Percentiles rank a stretch among this genome's conserved stretches.
Evolutionary conservation across 2,113 vertebrate species (phyloP).

Genomic region (Muntiacus reevesi): DNA sequence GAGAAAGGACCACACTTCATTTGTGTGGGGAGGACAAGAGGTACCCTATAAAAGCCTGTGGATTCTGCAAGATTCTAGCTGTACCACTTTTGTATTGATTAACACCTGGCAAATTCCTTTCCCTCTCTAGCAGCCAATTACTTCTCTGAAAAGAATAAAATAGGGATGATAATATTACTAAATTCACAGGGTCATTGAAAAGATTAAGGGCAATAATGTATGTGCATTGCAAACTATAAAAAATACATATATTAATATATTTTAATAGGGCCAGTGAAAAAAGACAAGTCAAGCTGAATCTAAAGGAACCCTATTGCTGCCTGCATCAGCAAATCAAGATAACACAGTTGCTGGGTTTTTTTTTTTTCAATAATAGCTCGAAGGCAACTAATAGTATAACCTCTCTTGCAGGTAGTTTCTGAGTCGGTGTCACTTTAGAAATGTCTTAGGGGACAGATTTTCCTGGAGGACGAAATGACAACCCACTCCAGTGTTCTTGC

Average conservation of each 20-base stretch:
- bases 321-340: slow-evolving; percentile 15
- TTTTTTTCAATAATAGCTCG: neutral
- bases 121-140: neutral
- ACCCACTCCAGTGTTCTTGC: neutral
- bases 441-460: neutral
- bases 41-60: neutral
- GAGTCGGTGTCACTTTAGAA: neutral
- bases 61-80: neutral
- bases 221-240: neutral
- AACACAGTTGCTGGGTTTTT: neutral
- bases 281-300: neutral
- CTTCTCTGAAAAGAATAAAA: neutral
- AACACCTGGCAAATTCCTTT: neutral
- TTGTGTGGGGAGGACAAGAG: neutral
- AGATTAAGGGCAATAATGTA: neutral
- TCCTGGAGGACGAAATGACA: neutral
- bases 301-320: neutral
- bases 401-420: neutral
- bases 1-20: neutral
- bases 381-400: neutral
- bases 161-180: neutral
- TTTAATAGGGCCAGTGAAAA: slow-evolving; percentile 12
- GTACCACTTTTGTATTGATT: neutral
- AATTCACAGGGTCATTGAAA: neutral
- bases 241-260: neutral